Evolutionary conservation across 1,140 invertebrate species (phyloP).

Genomic region (Neotoxoptera formosana): DNA sequence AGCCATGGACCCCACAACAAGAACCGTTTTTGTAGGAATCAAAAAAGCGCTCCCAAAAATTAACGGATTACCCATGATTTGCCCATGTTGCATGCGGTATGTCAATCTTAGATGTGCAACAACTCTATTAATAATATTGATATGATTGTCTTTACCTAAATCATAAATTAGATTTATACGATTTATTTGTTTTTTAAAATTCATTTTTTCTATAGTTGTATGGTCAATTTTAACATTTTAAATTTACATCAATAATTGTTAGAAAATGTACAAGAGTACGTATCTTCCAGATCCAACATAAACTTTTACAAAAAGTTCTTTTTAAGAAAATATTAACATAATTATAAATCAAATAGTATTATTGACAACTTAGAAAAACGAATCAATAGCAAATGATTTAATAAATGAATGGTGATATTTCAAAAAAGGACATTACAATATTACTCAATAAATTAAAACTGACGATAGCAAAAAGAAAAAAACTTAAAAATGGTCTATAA

Average conservation of each 20-base stretch:
- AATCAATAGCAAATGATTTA: background rate
- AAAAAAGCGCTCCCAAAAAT: background rate
- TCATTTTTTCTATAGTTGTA: too few relatives aligned
- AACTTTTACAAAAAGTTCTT: background rate
- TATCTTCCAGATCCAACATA: background rate
- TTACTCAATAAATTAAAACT: background rate
- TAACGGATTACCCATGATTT: background rate
- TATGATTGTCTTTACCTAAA: background rate
- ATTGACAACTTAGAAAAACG: background rate
- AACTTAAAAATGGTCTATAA: too few relatives aligned
- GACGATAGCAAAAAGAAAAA: too few relatives aligned
- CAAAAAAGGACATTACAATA: background rate
- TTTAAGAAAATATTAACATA: background rate
- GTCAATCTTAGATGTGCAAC: background rate
- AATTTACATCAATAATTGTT: too few relatives aligned
- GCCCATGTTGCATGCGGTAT: background rate
- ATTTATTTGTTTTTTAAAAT: background rate
- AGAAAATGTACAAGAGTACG: too few relatives aligned
- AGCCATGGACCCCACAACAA: background rate
- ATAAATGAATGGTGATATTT: background rate
- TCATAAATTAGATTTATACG: background rate
- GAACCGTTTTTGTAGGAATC: background rate
- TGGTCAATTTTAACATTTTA: too few relatives aligned
- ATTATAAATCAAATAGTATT: background rate
- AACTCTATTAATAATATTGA: background rate